Base-by-base conservation (phyloP, 2,888 invertebrate species). In the Lithophane leautieri region DNA sequence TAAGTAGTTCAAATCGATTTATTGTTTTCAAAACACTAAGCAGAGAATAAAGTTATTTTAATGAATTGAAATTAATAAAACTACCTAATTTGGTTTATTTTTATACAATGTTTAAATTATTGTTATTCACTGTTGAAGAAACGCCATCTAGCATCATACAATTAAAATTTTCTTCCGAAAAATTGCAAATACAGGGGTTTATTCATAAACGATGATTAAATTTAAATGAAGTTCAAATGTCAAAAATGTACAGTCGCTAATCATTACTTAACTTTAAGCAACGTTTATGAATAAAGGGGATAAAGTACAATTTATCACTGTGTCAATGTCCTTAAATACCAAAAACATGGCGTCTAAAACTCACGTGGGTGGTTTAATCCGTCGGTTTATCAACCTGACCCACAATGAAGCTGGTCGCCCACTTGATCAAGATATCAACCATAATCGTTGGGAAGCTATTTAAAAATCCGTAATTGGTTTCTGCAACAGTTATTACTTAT, bases 401-500 rank as follows among this genome's bases (percentile, higher is more conserved):
- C 60, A 71, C 65, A 70, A 69, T 54, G 9, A 65, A 56, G 16
- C 66, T 14, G 52, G 71, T 74, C 79, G 74, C 85, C 85, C 79
- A 85, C 85, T 7, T 47, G 65, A 66, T 73, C 81, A 61, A 81
- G 86, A 78, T 86, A 47, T 60, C 28, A 58, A 61, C 47, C 58
- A 66, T 75, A 76, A 83, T 83, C 66, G 82, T 66, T 60, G 40
- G 54, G 47, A 34, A 67, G 58, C n/a, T 56, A 62, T 81, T 81
- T 65, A 73, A 83, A 83, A 79, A 65, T 62, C 61, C 69, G 9
- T 78, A 79, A 83, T 73, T 70, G 73, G 73, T 70, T 83, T 73
- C 9, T 54, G 40, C 28, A 58, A 74, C n/a, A 65, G 42, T 58
- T 79, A 63, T 42, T 54, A 54, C 61, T 79, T 62, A 50, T 58